Evolutionary conservation across 2,888 invertebrate genomes (phyloP), one percentile per base, ranked within the genome.

Genomic region (Lottia gigantea): DNA sequence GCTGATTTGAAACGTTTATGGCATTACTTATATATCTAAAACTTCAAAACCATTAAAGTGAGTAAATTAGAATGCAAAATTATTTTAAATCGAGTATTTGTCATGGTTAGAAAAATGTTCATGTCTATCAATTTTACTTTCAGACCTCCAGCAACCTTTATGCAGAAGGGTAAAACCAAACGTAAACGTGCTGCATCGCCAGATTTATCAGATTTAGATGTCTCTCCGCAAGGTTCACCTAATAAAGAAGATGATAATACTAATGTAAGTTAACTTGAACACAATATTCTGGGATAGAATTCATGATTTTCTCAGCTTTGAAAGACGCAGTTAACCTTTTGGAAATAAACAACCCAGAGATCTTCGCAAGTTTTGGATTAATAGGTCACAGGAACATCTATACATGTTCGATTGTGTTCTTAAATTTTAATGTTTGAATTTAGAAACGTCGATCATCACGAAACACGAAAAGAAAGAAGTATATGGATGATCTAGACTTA

Each of bases 361-460:
- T 31, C 31, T 31, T 31, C 2, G 2, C 31, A 31, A 31, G 6
- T 31, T 31, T 31, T 31, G 31, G 31, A 31, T 31, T 31, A 31
- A 31, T 31, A 3, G 31, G 6, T 31, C 6, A 31, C n/a, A n/a
- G n/a, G n/a, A n/a, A n/a, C n/a, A n/a, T n/a, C n/a, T n/a, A n/a
- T n/a, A n/a, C n/a, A 8, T 40, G 11, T 40, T 40, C 7, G 6
- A 40, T 40, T 40, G 40, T 31, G 31, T 31, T 31, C 1, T 63
- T 11, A 26, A 46, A 63, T 31, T 26, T 61, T 55, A 31, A 46
- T 12, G 4, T 26, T 62, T 64, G 23, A 7, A 61, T 31, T 55
- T 76, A 88, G 83, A 90, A 90, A 74, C 82, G 90, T 6, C 80
- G 90, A 26, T 90, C 89, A 12, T 85, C 85, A 11, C 81, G 89